Evolutionary conservation across 2,113 vertebrate species (phyloP).

Genomic region (Microcebus ravelobensis): DNA sequence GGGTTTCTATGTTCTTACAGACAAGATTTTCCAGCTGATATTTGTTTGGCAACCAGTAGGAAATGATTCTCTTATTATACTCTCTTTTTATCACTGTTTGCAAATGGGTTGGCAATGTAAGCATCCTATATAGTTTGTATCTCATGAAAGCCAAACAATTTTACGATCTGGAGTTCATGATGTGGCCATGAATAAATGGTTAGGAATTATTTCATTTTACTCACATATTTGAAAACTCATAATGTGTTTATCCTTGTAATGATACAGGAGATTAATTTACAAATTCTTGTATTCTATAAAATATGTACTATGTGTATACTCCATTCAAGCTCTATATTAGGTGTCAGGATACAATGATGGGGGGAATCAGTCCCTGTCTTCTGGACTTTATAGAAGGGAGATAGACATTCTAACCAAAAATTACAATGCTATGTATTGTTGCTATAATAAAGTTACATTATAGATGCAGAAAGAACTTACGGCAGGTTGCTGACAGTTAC

Average conservation of each 20-base stretch:
- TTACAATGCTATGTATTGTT: not conserved
- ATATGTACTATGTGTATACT: not conserved
- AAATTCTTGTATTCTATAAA: constrained; percentile 20
- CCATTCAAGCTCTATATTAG: not conserved
- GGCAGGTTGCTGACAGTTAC: not conserved
- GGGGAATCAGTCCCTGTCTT: not conserved
- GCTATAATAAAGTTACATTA: not conserved
- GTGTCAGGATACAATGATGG: not conserved
- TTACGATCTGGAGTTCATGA: not conserved
- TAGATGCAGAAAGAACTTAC: not conserved
- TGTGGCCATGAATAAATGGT: not conserved
- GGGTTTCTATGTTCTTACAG: not conserved
- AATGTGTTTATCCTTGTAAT: not conserved
- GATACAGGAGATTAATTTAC: not conserved
- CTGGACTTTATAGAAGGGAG: not conserved
- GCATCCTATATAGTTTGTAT: not conserved
- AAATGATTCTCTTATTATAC: not conserved
- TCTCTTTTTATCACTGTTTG: not conserved
- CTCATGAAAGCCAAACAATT: not conserved
- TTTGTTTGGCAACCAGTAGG: not conserved
- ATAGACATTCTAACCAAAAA: not conserved
- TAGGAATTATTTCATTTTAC: not conserved
- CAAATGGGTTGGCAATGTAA: not conserved
- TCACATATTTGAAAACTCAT: not conserved
- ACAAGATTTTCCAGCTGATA: not conserved